These are phyloP conservation scores for Aleadryas rufinucha DNA, from an alignment of 2,113 vertebrate genomes.

Conservation along the genomic window DNA sequence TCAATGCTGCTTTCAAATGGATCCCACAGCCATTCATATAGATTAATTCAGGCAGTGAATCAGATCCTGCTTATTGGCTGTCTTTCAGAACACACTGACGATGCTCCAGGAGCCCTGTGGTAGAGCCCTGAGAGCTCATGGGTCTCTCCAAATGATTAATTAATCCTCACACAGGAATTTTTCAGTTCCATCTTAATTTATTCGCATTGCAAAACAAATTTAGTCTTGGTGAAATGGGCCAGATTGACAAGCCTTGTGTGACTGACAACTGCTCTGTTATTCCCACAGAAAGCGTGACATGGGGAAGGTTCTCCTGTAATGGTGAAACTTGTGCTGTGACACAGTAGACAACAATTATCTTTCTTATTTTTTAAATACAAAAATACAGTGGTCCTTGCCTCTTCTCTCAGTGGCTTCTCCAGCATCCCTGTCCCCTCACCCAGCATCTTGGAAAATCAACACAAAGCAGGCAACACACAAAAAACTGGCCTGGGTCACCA, in stretches of 20 bases:
- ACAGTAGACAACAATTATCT: not conserved
- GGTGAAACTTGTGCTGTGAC: not conserved
- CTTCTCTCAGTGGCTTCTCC: not conserved
- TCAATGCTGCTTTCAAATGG: slow-evolving; percentile 63
- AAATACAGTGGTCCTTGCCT: not conserved
- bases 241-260: not conserved
- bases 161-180: slow-evolving; percentile 46
- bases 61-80: slow-evolving; percentile 63
- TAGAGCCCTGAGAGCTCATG: not conserved
- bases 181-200: slow-evolving; percentile 44
- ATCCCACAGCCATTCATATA: slow-evolving; percentile 65
- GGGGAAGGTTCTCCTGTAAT: not conserved
- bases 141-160: slow-evolving; percentile 60
- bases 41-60: slow-evolving; percentile 63
- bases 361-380: not conserved
- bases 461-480: not conserved
- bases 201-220: slow-evolving; percentile 44
- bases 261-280: not conserved
- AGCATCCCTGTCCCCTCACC: not conserved
- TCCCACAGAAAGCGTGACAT: not conserved
- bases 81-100: slow-evolving; percentile 48
- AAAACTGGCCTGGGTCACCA: not conserved
- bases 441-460: not conserved
- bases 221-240: not conserved
- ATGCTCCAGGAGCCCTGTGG: not conserved